Evolutionary conservation across 64 coral and sea anemone species (phyloP).

Genomic region (Cladopsammia gracilis): DNA sequence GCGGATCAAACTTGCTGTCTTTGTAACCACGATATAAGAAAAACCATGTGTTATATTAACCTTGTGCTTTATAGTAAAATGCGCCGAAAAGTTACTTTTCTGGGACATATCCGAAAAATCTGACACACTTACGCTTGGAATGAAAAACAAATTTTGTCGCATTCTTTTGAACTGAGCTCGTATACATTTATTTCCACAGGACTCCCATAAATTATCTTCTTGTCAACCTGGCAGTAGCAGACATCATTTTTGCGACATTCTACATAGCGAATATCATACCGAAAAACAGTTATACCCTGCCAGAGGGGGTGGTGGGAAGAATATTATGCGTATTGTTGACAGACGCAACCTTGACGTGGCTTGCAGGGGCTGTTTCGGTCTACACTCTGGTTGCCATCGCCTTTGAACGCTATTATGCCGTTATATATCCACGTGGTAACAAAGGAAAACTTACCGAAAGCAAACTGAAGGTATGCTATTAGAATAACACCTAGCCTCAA

Average conservation of each 20-base stretch:
- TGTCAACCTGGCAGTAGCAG: not conserved
- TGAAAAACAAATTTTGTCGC: too few species aligned
- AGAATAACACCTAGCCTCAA: too few species aligned
- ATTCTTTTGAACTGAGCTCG: too few species aligned
- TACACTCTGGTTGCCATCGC: conserved; percentile 12
- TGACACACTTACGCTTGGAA: too few species aligned
- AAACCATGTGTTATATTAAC: too few species aligned
- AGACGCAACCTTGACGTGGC: not conserved
- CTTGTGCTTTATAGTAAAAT: too few species aligned
- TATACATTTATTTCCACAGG: not conserved
- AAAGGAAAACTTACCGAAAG: not conserved
- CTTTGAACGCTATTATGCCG: not conserved
- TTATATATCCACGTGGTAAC: not conserved
- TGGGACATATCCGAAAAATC: too few species aligned
- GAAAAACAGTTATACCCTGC: not conserved
- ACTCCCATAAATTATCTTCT: conserved; percentile 13
- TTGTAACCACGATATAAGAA: too few species aligned
- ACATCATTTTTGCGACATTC: not conserved
- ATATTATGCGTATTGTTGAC: not conserved
- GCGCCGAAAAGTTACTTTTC: too few species aligned
- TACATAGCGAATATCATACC: not conserved
- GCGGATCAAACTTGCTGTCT: too few species aligned
- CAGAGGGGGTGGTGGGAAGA: not conserved
- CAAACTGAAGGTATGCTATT: conserved; percentile 2
- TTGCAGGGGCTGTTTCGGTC: not conserved